A percentile compares a stretch with the other conserved stretches of the same genome.
These are phyloP conservation scores for Pelobates fuscus DNA, from an alignment of 2,113 vertebrate species.

Conservation along the genomic window DNA sequence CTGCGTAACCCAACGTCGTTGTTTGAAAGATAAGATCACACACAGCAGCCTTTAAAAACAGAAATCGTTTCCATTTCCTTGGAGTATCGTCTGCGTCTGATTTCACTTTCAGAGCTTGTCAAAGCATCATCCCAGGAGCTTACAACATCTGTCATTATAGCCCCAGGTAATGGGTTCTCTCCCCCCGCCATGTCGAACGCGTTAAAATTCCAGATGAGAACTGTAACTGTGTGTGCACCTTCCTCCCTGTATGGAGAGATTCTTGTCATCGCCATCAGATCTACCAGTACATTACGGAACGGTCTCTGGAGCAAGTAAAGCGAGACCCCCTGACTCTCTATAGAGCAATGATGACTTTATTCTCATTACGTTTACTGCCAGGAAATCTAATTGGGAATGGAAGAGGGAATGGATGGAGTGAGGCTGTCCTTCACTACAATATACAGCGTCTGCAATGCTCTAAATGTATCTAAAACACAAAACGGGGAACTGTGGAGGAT, in stretches of 20 bases:
- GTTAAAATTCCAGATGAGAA: neutral
- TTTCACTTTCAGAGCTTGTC: neutral
- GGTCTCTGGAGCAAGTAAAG: neutral
- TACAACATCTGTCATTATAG: neutral
- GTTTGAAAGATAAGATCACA: too few species aligned
- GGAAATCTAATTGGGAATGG: too few species aligned
- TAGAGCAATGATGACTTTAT: too few species aligned
- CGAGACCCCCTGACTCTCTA: neutral
- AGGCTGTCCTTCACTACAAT: too few species aligned
- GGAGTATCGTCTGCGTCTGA: neutral
- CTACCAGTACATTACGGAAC: neutral
- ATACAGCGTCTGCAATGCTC: too few species aligned
- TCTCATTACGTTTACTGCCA: too few species aligned
- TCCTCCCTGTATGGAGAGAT: neutral
- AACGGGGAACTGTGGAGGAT: too few species aligned
- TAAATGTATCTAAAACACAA: too few species aligned
- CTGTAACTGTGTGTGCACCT: too few species aligned
- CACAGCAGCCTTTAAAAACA: too few species aligned
- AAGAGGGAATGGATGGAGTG: too few species aligned
- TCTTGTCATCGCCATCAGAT: constrained; percentile 3
- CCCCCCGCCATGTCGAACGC: neutral
- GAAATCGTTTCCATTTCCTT: neutral
- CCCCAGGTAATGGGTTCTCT: neutral
- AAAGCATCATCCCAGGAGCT: neutral
- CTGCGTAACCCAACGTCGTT: too few species aligned